Conservation (phyloP, 2,113 vertebrate species). For the Zosterops pallidus region DNA sequence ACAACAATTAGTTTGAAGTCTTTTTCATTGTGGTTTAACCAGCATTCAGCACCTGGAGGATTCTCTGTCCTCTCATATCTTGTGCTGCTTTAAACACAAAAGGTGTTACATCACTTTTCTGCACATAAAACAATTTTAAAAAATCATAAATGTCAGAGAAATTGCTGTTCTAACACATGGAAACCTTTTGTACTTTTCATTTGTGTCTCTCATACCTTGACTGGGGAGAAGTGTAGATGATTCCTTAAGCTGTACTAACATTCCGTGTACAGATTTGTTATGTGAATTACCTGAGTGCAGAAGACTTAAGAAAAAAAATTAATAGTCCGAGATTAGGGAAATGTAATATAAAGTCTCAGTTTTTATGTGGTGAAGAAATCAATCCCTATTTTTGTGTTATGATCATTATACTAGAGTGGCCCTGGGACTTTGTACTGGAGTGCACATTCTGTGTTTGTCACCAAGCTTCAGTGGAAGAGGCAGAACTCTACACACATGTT, state of each 20-base stretch:
- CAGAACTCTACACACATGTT: fast-evolving
- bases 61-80: background rate
- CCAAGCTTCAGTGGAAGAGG: background rate
- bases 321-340: background rate
- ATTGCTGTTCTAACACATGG: background rate
- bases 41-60: background rate
- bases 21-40: background rate
- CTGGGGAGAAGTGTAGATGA: background rate
- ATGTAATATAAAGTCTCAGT: background rate
- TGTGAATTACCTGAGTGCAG: background rate
- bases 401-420: background rate
- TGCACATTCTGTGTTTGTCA: background rate
- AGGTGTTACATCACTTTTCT: background rate
- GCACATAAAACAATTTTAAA: background rate
- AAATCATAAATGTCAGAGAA: background rate
- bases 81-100: background rate
- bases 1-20: background rate
- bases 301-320: background rate
- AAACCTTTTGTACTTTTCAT: background rate
- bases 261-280: background rate
- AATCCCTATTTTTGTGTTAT: background rate
- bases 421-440: background rate
- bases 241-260: background rate
- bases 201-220: background rate
- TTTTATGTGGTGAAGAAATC: background rate